A percentile compares a stretch with the other conserved stretches of the same genome.
Conservation (phyloP, 2,797 vertebrate genomes). For the Delichon dasypus region DNA sequence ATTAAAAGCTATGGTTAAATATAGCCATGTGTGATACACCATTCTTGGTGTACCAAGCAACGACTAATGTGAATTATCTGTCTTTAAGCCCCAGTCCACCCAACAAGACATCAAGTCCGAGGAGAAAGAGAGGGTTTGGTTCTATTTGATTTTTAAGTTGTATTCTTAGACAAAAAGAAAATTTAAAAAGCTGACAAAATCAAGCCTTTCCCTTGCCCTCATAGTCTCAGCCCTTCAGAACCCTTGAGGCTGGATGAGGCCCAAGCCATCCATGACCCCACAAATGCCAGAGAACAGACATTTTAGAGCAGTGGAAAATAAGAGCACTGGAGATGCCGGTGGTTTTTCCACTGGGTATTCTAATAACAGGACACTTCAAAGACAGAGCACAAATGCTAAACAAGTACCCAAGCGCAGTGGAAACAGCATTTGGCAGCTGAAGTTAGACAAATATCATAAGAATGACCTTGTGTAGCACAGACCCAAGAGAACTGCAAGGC, state of each 20-base stretch:
- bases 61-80: fast-evolving
- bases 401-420: neutral
- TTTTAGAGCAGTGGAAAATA: neutral
- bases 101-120: neutral
- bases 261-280: neutral
- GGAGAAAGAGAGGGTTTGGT: neutral
- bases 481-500: neutral
- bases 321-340: neutral
- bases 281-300: fast-evolving
- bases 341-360: neutral
- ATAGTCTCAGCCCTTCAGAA: neutral
- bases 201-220: neutral
- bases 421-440: neutral
- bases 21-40: neutral
- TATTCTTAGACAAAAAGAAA: neutral
- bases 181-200: neutral
- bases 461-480: neutral
- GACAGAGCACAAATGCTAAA: neutral
- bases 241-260: neutral
- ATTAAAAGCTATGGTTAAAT: neutral
- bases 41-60: neutral
- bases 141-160: neutral
- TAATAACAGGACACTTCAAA: neutral
- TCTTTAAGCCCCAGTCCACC: neutral
- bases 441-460: neutral